These are phyloP conservation scores for Acleris cristana DNA, from an alignment of 2,888 invertebrate species.

Conservation along the genomic window DNA sequence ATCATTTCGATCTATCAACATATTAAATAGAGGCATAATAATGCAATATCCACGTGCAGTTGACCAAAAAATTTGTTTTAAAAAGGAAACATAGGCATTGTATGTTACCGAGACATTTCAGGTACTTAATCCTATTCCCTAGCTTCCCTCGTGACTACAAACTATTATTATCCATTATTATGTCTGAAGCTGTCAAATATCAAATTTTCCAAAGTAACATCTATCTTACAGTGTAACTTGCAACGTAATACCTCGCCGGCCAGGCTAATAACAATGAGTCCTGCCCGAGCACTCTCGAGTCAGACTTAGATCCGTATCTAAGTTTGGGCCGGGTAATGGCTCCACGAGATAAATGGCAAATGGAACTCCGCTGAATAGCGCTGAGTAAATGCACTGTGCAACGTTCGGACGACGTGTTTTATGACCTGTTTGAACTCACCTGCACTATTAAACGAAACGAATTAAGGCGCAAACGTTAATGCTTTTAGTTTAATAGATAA, in stretches of 20 bases:
- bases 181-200: no score
- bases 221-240: conserved; percentile 16
- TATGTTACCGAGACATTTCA: no score
- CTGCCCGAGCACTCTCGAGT: conserved; percentile 17
- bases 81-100: no score
- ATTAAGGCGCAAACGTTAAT: conserved; percentile 36
- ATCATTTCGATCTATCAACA: no score
- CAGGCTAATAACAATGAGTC: conserved; percentile 26
- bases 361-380: conserved; percentile 38
- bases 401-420: conserved; percentile 38
- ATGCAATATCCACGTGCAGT: no score
- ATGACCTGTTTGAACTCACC: conserved; percentile 38
- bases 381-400: conserved; percentile 39
- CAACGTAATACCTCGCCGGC: neutral
- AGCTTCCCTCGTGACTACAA: no score
- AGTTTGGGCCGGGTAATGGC: conserved; percentile 44
- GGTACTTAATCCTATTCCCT: no score
- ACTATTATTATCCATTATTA: no score
- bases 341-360: conserved; percentile 44
- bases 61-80: no score
- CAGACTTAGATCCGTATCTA: conserved; percentile 42
- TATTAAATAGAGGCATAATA: no score
- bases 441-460: conserved; percentile 36
- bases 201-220: conserved; percentile 22
- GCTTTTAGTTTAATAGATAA: conserved; percentile 29